Conservation (phyloP, 2,797 vertebrate species). For the Macropus fuliginosus region DNA sequence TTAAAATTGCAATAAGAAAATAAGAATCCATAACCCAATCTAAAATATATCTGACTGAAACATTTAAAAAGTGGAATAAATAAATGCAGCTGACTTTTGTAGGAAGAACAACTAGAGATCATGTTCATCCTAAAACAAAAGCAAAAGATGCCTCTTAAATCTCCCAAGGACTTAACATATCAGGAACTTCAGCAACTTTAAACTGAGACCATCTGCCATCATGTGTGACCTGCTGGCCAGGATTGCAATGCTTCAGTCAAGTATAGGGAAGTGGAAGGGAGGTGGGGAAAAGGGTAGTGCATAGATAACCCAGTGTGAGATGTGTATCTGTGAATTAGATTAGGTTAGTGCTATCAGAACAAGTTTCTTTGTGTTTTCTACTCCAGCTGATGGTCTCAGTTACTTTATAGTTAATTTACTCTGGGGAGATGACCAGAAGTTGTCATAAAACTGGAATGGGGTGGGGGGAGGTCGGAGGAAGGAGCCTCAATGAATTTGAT, state of each 20-base stretch:
- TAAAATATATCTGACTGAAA: slow-evolving; percentile 19
- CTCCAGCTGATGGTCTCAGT: slow-evolving; percentile 67
- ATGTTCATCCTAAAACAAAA: slow-evolving; percentile 38
- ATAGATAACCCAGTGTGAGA: neutral
- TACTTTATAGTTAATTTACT: slow-evolving; percentile 83
- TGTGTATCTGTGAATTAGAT: neutral
- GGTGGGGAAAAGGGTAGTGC: neutral
- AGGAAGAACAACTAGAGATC: slow-evolving; percentile 10
- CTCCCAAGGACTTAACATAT: neutral
- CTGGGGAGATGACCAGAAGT: slow-evolving; percentile 71
- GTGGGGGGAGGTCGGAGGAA: neutral
- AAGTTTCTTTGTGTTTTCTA: neutral
- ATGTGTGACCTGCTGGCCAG: too few relatives aligned
- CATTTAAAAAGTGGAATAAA: slow-evolving; percentile 15
- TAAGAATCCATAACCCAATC: slow-evolving; percentile 9
- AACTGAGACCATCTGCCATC: neutral
- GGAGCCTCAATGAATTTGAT: slow-evolving; percentile 47
- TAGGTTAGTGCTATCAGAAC: neutral
- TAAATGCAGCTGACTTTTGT: slow-evolving; percentile 13
- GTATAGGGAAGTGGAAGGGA: neutral
- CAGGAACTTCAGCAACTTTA: neutral
- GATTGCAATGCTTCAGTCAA: neutral
- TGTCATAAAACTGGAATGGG: slow-evolving; percentile 48
- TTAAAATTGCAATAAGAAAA: neutral
- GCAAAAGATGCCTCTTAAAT: neutral